Base-by-base conservation (phyloP, 1,140 invertebrate genomes). In the Drosophila novamexicana region DNA sequence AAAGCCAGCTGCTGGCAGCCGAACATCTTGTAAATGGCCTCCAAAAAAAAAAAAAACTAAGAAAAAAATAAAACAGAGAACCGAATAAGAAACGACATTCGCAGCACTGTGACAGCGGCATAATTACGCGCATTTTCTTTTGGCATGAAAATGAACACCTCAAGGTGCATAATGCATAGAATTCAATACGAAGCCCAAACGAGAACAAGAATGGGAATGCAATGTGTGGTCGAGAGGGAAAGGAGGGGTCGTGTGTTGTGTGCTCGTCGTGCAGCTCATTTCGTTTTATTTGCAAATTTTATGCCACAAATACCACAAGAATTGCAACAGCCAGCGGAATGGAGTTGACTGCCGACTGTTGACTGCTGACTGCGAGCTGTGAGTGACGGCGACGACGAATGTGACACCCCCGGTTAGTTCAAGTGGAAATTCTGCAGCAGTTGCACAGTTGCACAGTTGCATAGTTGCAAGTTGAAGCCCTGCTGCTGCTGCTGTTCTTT, bases 131-230 rank as follows among this genome's bases (percentile, higher is more conserved):
- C 83, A 80, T 88, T 88, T 88, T 88, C 83, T 69, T 88, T 69
- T 83, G 83, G 79, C 83, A 89, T 81, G 84, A 89, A 89, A 89
- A 89, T 89, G 85, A 89, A 89, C 84, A 89, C 84, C 84, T 89
- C 85, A 89, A 89, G 84, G 84, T 89, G 44, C 54, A 66, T 61
- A 59, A 52, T 61, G 76, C 72, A 79, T 89, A 75, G 77, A 88
- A 88, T 88, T 89, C 84, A 88, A 89, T 88, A 89, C 70, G 72
- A 67, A 49, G 67, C 49, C 34, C 71, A 36, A 78, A 82, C 74
- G 70, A 76, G 81, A 79, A 52, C 52, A 62, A 61, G 66, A 61
- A 68, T 62, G 47, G 65, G 64, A 66, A 69, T 63, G 36, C 45
- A 34, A 9, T 16, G 14, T 32, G 49, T 12, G 53, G 36, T 0